Evolutionary conservation across 2,113 vertebrate species (phyloP), one percentile per base, ranked within the genome.

Genomic region (Urocitellus parryii): DNA sequence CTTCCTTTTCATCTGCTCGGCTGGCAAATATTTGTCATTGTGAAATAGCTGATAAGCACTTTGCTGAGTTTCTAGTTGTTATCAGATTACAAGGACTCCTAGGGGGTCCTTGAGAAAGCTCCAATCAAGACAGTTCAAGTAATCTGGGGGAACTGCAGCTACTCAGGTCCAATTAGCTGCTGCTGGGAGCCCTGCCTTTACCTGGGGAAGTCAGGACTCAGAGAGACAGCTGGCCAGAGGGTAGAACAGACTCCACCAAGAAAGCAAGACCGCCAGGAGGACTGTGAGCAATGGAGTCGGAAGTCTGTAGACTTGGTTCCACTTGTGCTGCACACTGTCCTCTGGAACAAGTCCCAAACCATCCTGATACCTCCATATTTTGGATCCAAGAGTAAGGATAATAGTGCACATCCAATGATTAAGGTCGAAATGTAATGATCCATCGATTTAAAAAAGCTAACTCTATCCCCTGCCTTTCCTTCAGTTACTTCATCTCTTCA

Each of bases 21-120:
- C 80, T 87, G 90, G 72, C 58, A 81, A 84, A 91, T 82, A 93
- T 73, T 81, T 73, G 86, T 93, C 90, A 80, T 56, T 65, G 78
- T 42, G 76, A 89, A 95, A 78, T 4, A 93, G 72, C 86, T 88
- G 87, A 81, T 42, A 96, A 73, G 68, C 8, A 2, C 76, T 90
- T 95, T 27, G 34, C n/a, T 42, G 63, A 65, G 74, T 32, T 78
- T 78, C 91, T 4, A 12, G 34, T 45, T 76, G 86, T 92, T 91
- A 61, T 74, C 91, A 91, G 92, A 86, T 86, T 29, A 78, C 78
- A 83, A 39, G 12, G n/a, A 70, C 42, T 74, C 58, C 42, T 9
- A 45, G 65, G 58, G 4, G 58, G 80, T 80, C 91, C 22, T 2
- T 78, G 70, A 79, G n/a, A 42, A 82, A 45, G 39, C 39, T 63